Percentiles rank a stretch among this genome's conserved stretches.
These are phyloP conservation scores for Aramus guarauna DNA, from an alignment of 2,113 vertebrate genomes.

Conservation along the genomic window DNA sequence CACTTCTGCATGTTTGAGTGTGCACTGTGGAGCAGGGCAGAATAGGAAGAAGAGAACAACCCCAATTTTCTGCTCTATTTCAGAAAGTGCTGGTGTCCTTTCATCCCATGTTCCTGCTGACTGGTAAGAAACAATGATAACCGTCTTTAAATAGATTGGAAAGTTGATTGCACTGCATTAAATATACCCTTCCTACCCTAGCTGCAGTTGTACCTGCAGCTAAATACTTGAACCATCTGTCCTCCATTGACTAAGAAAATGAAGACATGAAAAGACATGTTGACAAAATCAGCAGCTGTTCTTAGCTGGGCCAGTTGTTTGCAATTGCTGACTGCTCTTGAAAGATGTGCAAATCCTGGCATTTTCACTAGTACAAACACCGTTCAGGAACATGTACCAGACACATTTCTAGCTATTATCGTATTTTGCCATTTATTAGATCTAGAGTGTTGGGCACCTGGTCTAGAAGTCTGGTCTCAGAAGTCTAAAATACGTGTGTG, in stretches of 20 bases:
- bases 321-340: not conserved
- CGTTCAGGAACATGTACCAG: not conserved
- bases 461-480: not conserved
- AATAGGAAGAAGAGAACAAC: not conserved
- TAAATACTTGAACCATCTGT: not conserved
- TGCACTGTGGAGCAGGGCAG: not conserved
- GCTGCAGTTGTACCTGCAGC: not conserved
- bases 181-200: not conserved
- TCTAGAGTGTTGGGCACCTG: not conserved
- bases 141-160: not conserved
- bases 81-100: not conserved
- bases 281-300: not conserved
- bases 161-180: not conserved
- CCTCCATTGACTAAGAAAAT: not conserved
- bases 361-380: not conserved
- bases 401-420: not conserved
- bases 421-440: not conserved
- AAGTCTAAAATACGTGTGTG: not conserved
- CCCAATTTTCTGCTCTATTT: slow-evolving; percentile 12
- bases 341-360: not conserved
- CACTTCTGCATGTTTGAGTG: not conserved
- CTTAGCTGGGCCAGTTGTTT: not conserved
- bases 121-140: not conserved
- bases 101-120: not conserved
- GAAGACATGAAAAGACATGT: not conserved